A percentile compares a stretch with the other conserved stretches of the same genome.
Conservation (phyloP, 1,140 invertebrate species). For the Tyrophagus putrescentiae region DNA sequence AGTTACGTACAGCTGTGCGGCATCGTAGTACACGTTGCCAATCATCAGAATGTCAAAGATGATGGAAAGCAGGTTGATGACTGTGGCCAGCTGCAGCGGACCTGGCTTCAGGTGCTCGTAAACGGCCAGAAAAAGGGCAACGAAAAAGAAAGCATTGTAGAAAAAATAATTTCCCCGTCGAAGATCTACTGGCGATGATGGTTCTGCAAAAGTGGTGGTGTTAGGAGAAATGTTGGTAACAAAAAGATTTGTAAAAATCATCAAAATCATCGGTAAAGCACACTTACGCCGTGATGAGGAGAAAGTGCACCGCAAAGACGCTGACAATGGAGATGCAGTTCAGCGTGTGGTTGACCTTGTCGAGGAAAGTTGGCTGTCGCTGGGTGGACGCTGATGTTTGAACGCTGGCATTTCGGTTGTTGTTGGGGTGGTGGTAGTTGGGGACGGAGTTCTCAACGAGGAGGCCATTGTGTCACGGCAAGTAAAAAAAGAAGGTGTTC, state of each 20-base stretch:
- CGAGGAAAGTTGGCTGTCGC: neutral
- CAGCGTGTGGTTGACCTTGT: neutral
- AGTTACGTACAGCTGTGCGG: neutral
- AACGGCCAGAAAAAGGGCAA: neutral
- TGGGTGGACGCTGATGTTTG: neutral
- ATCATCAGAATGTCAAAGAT: conserved; percentile 4
- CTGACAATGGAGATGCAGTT: conserved; percentile 7
- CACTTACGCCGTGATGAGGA: neutral
- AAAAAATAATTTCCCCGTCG: no score
- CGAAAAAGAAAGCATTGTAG: neutral
- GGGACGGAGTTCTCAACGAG: no score
- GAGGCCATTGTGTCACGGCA: neutral
- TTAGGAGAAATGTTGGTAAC: no score
- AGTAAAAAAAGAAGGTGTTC: neutral
- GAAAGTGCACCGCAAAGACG: neutral
- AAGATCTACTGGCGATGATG: no score
- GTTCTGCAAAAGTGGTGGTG: no score
- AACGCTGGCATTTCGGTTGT: no score
- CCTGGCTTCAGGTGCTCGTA: neutral
- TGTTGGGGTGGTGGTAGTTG: no score
- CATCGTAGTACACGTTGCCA: neutral
- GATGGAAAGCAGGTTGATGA: neutral
- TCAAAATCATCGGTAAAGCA: neutral
- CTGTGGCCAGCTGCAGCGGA: neutral
- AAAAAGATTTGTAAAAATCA: no score